A percentile compares a stretch with the other conserved stretches of the same genome.
Evolutionary conservation across 2,113 vertebrate species (phyloP).

Genomic region (Mastomys natalensis): DNA sequence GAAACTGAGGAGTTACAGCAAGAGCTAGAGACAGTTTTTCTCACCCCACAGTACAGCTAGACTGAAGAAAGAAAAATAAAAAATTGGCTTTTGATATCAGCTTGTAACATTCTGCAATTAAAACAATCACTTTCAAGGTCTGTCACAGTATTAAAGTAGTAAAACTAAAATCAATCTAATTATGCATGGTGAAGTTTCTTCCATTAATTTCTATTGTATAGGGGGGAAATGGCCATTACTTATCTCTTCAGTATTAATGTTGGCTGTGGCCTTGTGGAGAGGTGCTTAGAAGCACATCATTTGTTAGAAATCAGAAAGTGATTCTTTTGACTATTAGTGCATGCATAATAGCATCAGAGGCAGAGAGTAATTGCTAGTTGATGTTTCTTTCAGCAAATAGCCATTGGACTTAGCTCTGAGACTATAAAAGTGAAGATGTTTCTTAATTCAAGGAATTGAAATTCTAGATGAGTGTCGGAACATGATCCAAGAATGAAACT

Average conservation of each 20-base stretch:
- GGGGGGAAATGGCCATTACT: slow-evolving; percentile 69
- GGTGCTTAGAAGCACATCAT: slow-evolving; percentile 46
- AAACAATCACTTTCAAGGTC: slow-evolving; percentile 75
- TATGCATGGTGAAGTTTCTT: slow-evolving; percentile 73
- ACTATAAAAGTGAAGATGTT: neutral
- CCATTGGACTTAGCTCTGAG: neutral
- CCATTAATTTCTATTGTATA: slow-evolving; percentile 80
- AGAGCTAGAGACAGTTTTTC: neutral
- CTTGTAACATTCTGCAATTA: slow-evolving; percentile 72
- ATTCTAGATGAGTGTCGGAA: neutral
- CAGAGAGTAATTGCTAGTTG: slow-evolving; percentile 46
- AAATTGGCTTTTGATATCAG: slow-evolving; percentile 61
- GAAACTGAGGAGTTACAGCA: neutral
- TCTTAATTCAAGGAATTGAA: slow-evolving; percentile 51
- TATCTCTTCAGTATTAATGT: slow-evolving; percentile 77
- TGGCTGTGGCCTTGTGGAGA: slow-evolving; percentile 67
- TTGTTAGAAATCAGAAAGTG: slow-evolving; percentile 77
- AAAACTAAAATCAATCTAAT: slow-evolving; percentile 83
- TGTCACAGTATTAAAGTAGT: slow-evolving; percentile 77
- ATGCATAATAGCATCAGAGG: slow-evolving; percentile 9
- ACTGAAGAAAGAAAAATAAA: slow-evolving; percentile 62
- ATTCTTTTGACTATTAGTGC: slow-evolving; percentile 52
- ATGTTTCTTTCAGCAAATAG: slow-evolving; percentile 57
- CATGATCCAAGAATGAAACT: neutral
- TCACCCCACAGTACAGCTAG: neutral